Evolutionary conservation across 1,140 invertebrate species (phyloP).

Genomic region (Teleogryllus occipitalis): DNA sequence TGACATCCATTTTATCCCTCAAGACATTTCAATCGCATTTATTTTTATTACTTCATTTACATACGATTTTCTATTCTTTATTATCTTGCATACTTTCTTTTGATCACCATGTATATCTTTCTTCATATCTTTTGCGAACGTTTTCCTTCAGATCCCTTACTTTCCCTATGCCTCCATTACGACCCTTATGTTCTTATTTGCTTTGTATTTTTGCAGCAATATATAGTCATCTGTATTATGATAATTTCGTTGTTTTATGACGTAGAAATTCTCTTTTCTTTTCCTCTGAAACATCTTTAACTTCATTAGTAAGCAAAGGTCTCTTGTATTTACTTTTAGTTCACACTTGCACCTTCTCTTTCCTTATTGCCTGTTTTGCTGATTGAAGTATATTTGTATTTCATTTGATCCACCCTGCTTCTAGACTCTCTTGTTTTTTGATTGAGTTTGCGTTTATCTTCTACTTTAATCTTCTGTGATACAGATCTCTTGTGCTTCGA

Average conservation of each 20-base stretch:
- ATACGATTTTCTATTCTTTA: neutral
- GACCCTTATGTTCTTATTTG: neutral
- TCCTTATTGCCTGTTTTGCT: neutral
- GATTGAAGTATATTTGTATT: neutral
- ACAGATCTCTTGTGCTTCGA: neutral
- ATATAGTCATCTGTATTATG: neutral
- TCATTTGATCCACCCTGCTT: neutral
- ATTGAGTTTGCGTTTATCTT: neutral
- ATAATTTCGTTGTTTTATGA: slow-evolving; percentile 1
- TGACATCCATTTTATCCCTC: too few relatives aligned
- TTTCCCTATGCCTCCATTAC: neutral
- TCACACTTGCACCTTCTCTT: slow-evolving; percentile 1
- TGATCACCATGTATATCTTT: neutral
- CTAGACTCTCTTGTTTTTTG: neutral
- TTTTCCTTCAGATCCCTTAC: too few relatives aligned
- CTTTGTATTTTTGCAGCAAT: neutral
- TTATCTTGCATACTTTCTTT: neutral
- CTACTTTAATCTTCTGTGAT: too few relatives aligned
- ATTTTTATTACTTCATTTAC: neutral
- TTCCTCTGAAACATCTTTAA: neutral
- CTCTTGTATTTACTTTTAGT: too few relatives aligned
- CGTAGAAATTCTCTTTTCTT: neutral
- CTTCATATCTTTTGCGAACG: neutral
- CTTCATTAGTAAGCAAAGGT: neutral
- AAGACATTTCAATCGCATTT: too few relatives aligned